Percentiles rank a stretch among this genome's conserved stretches.
Evolutionary conservation across 2,113 vertebrate genomes (phyloP).

Genomic region (Indicator maculatus): DNA sequence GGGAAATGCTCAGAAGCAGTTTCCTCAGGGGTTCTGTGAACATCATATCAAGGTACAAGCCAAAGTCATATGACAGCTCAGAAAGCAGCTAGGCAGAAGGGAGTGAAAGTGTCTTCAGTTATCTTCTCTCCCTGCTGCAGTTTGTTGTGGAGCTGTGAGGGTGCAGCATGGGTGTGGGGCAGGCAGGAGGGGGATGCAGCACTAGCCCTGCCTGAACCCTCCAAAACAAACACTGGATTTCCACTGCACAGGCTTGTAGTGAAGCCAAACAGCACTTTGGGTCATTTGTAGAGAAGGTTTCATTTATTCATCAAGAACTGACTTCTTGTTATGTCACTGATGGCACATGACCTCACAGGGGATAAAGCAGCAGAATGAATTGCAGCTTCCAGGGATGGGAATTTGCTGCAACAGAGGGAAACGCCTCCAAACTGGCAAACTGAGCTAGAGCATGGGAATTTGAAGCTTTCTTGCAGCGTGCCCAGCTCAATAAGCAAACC

Average conservation of each 20-base stretch:
- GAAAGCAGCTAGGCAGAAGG: neutral
- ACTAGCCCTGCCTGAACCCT: neutral
- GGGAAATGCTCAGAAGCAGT: neutral
- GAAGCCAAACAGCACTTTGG: neutral
- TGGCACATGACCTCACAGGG: neutral
- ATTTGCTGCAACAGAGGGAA: neutral
- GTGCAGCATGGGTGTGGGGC: neutral
- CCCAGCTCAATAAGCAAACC: neutral
- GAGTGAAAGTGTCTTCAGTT: neutral
- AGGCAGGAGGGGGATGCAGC: neutral
- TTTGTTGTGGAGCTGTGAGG: neutral
- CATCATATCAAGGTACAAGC: neutral
- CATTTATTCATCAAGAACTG: neutral
- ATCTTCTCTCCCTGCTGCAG: rapidly evolving
- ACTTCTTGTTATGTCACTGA: neutral
- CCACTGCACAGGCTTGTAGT: neutral
- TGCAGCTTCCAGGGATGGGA: neutral
- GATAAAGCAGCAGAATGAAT: neutral
- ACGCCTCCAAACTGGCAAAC: neutral
- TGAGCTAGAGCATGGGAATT: neutral
- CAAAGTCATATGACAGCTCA: neutral
- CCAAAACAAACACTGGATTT: neutral
- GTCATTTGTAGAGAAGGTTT: neutral
- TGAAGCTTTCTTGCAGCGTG: neutral
- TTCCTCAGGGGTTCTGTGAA: neutral